These are phyloP conservation scores for Drosophila mojavensis DNA, from an alignment of 1,140 invertebrate genomes.

Conservation along the genomic window DNA sequence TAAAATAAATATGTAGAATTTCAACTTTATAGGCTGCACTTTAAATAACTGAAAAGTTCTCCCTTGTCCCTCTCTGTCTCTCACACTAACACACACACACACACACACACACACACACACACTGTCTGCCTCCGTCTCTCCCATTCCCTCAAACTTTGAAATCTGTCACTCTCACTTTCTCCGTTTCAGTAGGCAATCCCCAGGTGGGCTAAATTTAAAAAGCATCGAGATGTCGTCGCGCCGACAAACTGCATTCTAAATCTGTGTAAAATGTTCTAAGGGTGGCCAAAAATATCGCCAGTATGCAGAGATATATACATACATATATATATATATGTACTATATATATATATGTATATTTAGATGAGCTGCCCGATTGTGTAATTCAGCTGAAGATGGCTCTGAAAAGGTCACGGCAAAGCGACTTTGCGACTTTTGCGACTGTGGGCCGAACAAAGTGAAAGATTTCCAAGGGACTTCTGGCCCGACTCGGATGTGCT, in stretches of 20 bases:
- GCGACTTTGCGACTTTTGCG: slow-evolving; percentile 2
- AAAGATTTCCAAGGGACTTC: not conserved
- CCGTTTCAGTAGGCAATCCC: slow-evolving; percentile 30
- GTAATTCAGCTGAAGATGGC: slow-evolving; percentile 8
- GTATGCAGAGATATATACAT: slow-evolving; percentile 1
- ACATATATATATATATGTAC: slow-evolving; percentile 1
- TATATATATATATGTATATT: not conserved
- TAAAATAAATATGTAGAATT: too few species aligned
- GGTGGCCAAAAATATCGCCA: slow-evolving; percentile 67
- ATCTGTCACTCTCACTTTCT: not conserved
- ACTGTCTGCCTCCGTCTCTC: not conserved
- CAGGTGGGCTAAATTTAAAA: slow-evolving; percentile 71
- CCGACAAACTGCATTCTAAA: slow-evolving; percentile 69
- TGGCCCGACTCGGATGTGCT: not conserved
- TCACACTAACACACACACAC: too few species aligned
- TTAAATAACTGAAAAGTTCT: too few species aligned
- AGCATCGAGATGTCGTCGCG: slow-evolving; percentile 48
- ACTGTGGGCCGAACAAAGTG: slow-evolving; percentile 1
- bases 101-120: too few species aligned
- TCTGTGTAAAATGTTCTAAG: slow-evolving; percentile 52
- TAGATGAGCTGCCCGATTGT: not conserved
- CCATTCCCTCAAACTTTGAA: slow-evolving; percentile 3
- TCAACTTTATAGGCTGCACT: too few species aligned
- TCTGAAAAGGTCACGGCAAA: slow-evolving; percentile 34
- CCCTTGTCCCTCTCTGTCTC: too few species aligned